Evolutionary conservation across 2,113 vertebrate species (phyloP).

Genomic region (Gambusia holbrooki): DNA sequence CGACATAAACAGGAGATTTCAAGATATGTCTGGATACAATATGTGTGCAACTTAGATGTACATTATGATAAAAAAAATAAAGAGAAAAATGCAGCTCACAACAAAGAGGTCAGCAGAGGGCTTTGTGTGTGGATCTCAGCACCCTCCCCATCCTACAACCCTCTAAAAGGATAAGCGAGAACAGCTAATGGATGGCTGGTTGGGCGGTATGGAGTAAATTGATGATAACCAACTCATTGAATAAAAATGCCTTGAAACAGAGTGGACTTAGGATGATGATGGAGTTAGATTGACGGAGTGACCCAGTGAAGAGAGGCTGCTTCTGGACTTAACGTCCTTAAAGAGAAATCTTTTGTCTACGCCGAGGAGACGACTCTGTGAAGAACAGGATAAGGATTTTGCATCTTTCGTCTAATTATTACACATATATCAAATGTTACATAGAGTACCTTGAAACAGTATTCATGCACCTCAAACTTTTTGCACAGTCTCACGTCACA

Average conservation of each 20-base stretch:
- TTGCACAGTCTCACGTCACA: too few relatives aligned
- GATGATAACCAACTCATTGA: conserved; percentile 20
- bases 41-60: background rate
- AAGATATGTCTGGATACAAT: conserved; percentile 4
- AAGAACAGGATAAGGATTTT: conserved; percentile 15
- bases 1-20: background rate
- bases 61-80: background rate
- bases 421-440: too few relatives aligned
- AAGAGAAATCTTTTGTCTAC: conserved; percentile 35
- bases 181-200: conserved; percentile 44
- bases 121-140: conserved; percentile 16
- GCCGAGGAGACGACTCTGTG: conserved; percentile 13
- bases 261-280: conserved; percentile 53
- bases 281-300: conserved; percentile 52
- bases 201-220: conserved; percentile 37
- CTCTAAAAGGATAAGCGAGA: conserved; percentile 47
- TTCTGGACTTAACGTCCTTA: conserved; percentile 38
- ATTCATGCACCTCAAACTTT: too few relatives aligned
- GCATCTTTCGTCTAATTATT: background rate
- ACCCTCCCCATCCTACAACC: conserved; percentile 7
- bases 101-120: conserved; percentile 6
- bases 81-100: background rate
- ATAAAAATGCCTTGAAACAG: conserved; percentile 21
- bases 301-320: conserved; percentile 42
- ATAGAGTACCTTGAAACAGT: too few relatives aligned